Base-by-base conservation (phyloP, 1,140 invertebrate species). In the Pectinophora gossypiella region DNA sequence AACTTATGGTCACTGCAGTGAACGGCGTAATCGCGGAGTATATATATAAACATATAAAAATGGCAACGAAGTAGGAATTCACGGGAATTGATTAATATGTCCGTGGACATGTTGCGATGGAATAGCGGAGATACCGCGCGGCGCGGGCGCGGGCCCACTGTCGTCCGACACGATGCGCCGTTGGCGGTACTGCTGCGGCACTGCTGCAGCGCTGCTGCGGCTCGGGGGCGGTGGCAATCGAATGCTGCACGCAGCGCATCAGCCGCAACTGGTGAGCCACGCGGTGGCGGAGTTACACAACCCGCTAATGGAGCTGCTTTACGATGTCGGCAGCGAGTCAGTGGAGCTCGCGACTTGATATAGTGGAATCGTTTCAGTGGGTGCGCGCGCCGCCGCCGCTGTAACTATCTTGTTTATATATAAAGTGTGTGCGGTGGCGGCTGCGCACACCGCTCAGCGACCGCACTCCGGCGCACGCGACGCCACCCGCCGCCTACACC, bases 361-460 rank as follows among this genome's bases (percentile, higher is more conserved):
- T 18, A 16, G 36, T 40, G 36, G 36, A 40, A 18, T 18, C 36
- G 36, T 40, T 40, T 40, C 36, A 40, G 13, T 40, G 27, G 27
- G 6, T 40, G 36, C 36, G 36, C 13, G 13, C 13, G 36, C 36
- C 12, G 4, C 4, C 13, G 13, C 36, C 1, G 36, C 10, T 40
- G 15, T 40, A 40, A 40, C 36, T 16, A 40, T 40, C 36, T 40
- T 40, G 36, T 40, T 40, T 40, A 15, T 40, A 40, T 40, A 40
- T 40, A 40, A 40, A 40, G 12, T n/a, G 6, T 3, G 27, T 12
- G 9, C n/a, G n/a, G 27, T 2, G 1, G 27, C 27, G 27, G 15
- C 36, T 3, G 36, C 10, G 36, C 36, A 40, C 27, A 40, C 12
- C 15, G 36, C 16, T 13, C 13, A 4, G 36, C 4, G n/a, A 1